Percentiles rank a stretch among this genome's conserved stretches.
These are phyloP conservation scores for Colletes collaris DNA, from an alignment of 2,888 invertebrate genomes.

Conservation along the genomic window DNA sequence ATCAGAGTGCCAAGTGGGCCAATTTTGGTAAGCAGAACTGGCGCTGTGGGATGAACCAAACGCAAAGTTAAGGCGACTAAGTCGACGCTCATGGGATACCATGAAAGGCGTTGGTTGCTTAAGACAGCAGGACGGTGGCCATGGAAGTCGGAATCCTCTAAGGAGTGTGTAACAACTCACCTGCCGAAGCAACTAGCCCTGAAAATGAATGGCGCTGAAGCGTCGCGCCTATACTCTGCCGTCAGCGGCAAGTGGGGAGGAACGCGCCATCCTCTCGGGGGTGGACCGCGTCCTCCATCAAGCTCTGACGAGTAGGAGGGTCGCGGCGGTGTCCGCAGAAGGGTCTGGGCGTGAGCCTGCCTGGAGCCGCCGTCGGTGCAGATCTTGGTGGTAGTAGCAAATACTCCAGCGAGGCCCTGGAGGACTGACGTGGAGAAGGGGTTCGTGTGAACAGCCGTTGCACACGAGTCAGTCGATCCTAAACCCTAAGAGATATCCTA, in stretches of 20 bases:
- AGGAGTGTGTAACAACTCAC: constrained; percentile 85
- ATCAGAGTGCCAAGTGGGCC: constrained; percentile 87
- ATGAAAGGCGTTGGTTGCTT: constrained; percentile 1
- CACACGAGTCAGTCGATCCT: too few species aligned
- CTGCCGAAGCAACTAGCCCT: constrained; percentile 87
- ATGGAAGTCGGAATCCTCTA: constrained; percentile 88
- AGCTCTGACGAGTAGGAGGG: constrained; percentile 86
- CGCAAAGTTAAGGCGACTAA: constrained; percentile 77
- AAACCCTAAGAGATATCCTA: too few species aligned
- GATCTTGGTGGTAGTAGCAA: too few species aligned
- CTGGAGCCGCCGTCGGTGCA: constrained; percentile 75
- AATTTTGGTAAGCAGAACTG: constrained; percentile 92
- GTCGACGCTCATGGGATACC: neutral
- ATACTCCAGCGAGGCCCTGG: too few species aligned
- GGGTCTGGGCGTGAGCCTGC: constrained; percentile 81
- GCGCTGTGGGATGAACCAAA: constrained; percentile 89
- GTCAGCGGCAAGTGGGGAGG: too few species aligned
- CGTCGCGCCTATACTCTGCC: constrained; percentile 83
- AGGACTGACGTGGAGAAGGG: too few species aligned
- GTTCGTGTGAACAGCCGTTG: too few species aligned
- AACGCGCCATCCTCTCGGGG: constrained; percentile 32
- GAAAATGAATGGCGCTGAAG: constrained; percentile 88
- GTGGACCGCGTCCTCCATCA: too few species aligned
- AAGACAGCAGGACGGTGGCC: constrained; percentile 83
- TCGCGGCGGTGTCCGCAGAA: constrained; percentile 62